Percentiles rank a stretch among this genome's conserved stretches.
Conservation (phyloP, 2,113 vertebrate genomes). For the Perccottus glenii region DNA sequence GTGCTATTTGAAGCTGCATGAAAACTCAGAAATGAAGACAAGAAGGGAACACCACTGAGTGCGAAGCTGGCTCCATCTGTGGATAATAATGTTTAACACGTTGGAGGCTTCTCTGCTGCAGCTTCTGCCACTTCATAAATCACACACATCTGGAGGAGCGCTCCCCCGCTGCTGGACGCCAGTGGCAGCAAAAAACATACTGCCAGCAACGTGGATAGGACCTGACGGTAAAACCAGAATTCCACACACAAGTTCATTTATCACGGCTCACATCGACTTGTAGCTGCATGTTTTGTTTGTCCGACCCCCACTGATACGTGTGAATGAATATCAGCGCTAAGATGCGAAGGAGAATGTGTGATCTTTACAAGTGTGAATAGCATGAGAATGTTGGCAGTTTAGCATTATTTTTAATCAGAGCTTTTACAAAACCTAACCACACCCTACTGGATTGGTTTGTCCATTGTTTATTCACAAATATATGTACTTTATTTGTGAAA, state of each 20-base stretch:
- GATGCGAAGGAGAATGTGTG: neutral
- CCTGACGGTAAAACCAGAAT: constrained; percentile 8
- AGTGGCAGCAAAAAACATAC: constrained; percentile 41
- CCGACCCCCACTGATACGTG: constrained; percentile 1
- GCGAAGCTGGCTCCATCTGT: constrained; percentile 50
- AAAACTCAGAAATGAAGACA: constrained; percentile 6
- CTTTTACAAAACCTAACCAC: neutral
- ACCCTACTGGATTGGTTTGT: no score
- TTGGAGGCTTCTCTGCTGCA: constrained; percentile 47
- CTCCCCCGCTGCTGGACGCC: constrained; percentile 42
- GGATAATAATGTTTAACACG: constrained; percentile 66
- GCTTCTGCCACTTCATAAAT: constrained; percentile 67
- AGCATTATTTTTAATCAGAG: neutral
- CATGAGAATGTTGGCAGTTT: neutral
- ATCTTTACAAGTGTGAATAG: neutral
- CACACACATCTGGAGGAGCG: constrained; percentile 66
- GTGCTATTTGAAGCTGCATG: constrained; percentile 11
- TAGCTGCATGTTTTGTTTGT: constrained; percentile 11
- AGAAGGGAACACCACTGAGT: constrained; percentile 20
- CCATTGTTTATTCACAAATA: no score
- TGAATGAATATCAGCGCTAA: neutral
- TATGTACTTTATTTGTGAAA: no score
- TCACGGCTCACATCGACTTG: constrained; percentile 31
- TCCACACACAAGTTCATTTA: constrained; percentile 38
- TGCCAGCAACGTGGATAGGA: neutral